Evolutionary conservation across 92 coral and sea anemone species (phyloP).

Genomic region (Actinernus sp.): DNA sequence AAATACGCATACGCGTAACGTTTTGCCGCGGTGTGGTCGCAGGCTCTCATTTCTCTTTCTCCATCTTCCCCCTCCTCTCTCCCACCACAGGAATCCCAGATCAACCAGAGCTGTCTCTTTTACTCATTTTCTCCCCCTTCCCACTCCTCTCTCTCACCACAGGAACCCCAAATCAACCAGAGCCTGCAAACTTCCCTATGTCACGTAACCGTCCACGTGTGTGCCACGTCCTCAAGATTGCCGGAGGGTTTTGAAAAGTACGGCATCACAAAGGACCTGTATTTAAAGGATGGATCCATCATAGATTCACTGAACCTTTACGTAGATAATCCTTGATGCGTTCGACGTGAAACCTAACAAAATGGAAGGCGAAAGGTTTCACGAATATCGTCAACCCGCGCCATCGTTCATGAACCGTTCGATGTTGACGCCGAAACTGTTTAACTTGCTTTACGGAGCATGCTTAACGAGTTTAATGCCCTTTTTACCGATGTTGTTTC

Average conservation of each 20-base stretch:
- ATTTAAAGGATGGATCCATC: slow-evolving; percentile 9
- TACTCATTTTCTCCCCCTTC: too few relatives aligned
- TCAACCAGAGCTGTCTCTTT: too few relatives aligned
- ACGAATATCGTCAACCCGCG: slow-evolving; percentile 36
- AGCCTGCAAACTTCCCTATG: too few relatives aligned
- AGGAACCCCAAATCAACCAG: too few relatives aligned
- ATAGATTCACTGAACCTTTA: slow-evolving; percentile 12
- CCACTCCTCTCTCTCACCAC: too few relatives aligned
- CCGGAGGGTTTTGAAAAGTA: too few relatives aligned
- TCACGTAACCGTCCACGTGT: slow-evolving; percentile 6
- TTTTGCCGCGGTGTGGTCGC: too few relatives aligned
- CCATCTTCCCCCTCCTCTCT: too few relatives aligned
- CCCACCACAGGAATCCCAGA: too few relatives aligned
- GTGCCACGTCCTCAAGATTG: slow-evolving; percentile 27
- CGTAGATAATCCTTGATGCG: not conserved
- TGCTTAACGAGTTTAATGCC: slow-evolving; percentile 78
- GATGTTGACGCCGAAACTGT: slow-evolving; percentile 77
- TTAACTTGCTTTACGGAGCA: slow-evolving; percentile 77
- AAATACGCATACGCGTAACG: too few relatives aligned
- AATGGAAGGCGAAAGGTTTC: not conserved
- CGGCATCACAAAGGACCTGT: slow-evolving; percentile 11
- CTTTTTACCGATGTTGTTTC: slow-evolving; percentile 95
- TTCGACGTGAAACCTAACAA: not conserved
- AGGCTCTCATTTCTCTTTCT: too few relatives aligned
- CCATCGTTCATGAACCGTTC: slow-evolving; percentile 72